Percentiles rank a stretch among this genome's conserved stretches.
phyloP scores from a whole-genome alignment of 2,888 invertebrate genomes.

The Suillia variegata region DNA sequence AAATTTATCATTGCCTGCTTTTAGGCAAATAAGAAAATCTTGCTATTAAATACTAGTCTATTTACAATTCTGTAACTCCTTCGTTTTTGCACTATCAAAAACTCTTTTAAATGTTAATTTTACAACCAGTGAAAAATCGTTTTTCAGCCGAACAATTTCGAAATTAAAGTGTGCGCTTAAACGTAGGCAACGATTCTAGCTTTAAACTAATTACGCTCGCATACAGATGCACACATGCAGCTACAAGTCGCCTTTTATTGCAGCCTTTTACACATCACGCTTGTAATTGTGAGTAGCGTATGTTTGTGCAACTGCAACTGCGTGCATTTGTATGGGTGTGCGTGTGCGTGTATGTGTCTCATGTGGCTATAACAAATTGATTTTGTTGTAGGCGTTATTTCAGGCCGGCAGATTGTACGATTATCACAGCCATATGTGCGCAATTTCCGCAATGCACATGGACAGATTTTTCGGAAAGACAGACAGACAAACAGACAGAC shows the following conservation, averaged over 20 bases:
- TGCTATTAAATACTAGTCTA: too few species aligned
- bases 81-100: too few species aligned
- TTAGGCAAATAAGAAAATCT: too few species aligned
- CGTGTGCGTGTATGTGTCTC: slow-evolving; percentile 8
- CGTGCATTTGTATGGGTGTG: neutral
- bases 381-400: slow-evolving; percentile 44
- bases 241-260: slow-evolving; percentile 10
- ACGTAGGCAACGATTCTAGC: too few species aligned
- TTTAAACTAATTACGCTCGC: too few species aligned
- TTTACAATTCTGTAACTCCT: too few species aligned
- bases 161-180: too few species aligned
- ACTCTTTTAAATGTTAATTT: too few species aligned
- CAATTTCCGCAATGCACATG: slow-evolving; percentile 17
- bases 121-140: too few species aligned
- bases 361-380: slow-evolving; percentile 52
- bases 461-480: slow-evolving; percentile 18
- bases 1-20: too few species aligned
- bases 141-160: too few species aligned
- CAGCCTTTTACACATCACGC: slow-evolving; percentile 1
- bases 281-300: neutral
- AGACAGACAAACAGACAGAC: slow-evolving; percentile 1
- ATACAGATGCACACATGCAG: slow-evolving; percentile 2
- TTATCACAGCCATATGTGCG: slow-evolving; percentile 20
- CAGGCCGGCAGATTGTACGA: slow-evolving; percentile 20
- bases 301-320: neutral